Evolutionary conservation across 2,888 invertebrate genomes (phyloP).

Genomic region (Lingula anatina): DNA sequence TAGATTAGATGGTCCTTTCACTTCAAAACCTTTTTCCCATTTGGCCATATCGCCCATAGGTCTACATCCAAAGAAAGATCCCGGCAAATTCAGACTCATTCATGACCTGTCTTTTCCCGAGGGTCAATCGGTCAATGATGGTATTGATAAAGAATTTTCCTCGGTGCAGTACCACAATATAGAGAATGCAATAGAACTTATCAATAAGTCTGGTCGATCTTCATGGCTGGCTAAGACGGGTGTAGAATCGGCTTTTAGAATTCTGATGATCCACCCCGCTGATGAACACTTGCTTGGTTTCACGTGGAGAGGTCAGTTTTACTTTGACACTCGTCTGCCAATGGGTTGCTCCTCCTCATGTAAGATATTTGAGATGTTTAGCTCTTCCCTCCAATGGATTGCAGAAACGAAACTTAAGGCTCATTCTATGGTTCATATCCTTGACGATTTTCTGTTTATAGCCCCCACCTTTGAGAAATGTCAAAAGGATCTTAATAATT

Average conservation of each 20-base stretch:
- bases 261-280: constrained; percentile 3
- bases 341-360: constrained; percentile 6
- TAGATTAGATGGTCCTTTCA: no score
- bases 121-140: constrained; percentile 7
- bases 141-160: constrained; percentile 4
- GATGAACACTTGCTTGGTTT: constrained; percentile 9
- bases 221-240: constrained; percentile 5
- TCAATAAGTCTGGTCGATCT: background rate
- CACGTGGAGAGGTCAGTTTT: constrained; percentile 5
- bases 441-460: constrained; percentile 10
- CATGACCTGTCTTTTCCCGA: constrained; percentile 10
- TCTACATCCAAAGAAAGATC: no score
- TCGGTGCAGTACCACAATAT: constrained; percentile 7
- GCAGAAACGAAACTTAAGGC: constrained; percentile 2
- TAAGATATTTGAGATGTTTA: constrained; percentile 8
- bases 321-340: constrained; percentile 7
- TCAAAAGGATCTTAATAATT: background rate
- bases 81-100: constrained; percentile 7
- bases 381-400: constrained; percentile 9
- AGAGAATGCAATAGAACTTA: constrained; percentile 4
- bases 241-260: constrained; percentile 8
- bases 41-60: no score
- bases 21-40: no score
- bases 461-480: background rate
- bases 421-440: constrained; percentile 6